These are phyloP conservation scores for Teleopsis dalmanni DNA, from an alignment of 1,140 invertebrate species.

Conservation along the genomic window DNA sequence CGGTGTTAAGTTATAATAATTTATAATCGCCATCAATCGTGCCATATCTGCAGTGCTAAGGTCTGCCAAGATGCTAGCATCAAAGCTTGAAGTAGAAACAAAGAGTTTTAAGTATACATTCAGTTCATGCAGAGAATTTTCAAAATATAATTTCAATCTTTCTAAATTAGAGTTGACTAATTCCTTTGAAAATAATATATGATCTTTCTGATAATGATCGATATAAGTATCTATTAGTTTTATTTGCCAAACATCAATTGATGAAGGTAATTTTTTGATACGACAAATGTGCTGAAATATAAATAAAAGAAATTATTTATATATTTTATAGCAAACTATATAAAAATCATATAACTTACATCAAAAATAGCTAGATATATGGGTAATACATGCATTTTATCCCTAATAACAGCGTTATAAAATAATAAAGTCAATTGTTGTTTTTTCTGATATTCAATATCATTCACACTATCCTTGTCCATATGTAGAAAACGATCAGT, in stretches of 20 bases:
- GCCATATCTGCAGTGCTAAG: constrained; percentile 25
- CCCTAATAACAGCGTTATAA: constrained; percentile 79
- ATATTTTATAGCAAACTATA: neutral
- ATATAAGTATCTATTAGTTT: constrained; percentile 31
- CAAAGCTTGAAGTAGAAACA: constrained; percentile 22
- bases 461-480: constrained; percentile 18
- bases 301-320: constrained; percentile 10
- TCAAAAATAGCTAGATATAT: constrained; percentile 64
- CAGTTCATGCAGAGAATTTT: constrained; percentile 19
- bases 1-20: constrained; percentile 54
- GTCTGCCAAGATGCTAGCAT: constrained; percentile 25
- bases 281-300: constrained; percentile 23
- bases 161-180: constrained; percentile 32
- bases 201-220: constrained; percentile 9
- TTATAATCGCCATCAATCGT: constrained; percentile 50
- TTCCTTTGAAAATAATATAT: constrained; percentile 32
- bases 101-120: constrained; percentile 24
- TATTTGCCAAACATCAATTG: constrained; percentile 39
- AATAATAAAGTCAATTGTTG: constrained; percentile 68
- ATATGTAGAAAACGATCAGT: constrained; percentile 56
- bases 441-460: constrained; percentile 50
- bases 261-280: constrained; percentile 18
- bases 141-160: constrained; percentile 29
- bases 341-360: constrained; percentile 46
- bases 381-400: constrained; percentile 72